Base-by-base conservation (phyloP, 2,113 vertebrate species). In the Colius striatus region DNA sequence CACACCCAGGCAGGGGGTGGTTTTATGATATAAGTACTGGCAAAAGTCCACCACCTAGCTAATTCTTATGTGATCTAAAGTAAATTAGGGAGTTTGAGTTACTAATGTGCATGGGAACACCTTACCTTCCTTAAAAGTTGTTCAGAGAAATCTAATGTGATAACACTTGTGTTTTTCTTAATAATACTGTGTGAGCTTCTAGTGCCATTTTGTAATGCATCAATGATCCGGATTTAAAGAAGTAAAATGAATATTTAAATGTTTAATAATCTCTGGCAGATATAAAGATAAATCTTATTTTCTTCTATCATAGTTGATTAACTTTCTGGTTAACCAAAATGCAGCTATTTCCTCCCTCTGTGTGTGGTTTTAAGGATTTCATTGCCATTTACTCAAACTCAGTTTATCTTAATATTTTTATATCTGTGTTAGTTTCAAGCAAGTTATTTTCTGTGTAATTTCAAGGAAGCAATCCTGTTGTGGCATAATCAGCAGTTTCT, bases 1-100 rank as follows among this genome's bases (percentile, higher is more conserved):
- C 95, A 94, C 92, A 92, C 94, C 94, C 90, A 89, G 89, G 94
- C 94, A 90, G 95, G 88, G 88, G 95, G 92, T 94, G 92, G 93
- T 93, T 96, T 96, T 96, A 95, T 95, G 95, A 96, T 95, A 93
- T 84, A 96, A 96, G 95, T 86, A 77, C 93, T 96, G 94, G 96
- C 96, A 93, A 16, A 92, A 93, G 54, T 94, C 96, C 94, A 92
- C 73, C 71, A 92, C 68, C 93, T 84, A 87, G 84, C 92, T 94
- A 93, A 90, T 94, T 93, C 94, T 84, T 89, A 82, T 30, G 80
- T 90, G 93, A 92, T 93, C 80, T 73, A 93, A 79, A 95, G 90
- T 90, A 94, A 92, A 86, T 82, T 41, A 84, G 66, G 54, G 90
- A 87, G 45, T 13, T 80, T 58, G 62, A 80, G 58, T 81, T 84